These are phyloP conservation scores for Battus philenor DNA, from an alignment of 1,140 invertebrate species.

Conservation along the genomic window DNA sequence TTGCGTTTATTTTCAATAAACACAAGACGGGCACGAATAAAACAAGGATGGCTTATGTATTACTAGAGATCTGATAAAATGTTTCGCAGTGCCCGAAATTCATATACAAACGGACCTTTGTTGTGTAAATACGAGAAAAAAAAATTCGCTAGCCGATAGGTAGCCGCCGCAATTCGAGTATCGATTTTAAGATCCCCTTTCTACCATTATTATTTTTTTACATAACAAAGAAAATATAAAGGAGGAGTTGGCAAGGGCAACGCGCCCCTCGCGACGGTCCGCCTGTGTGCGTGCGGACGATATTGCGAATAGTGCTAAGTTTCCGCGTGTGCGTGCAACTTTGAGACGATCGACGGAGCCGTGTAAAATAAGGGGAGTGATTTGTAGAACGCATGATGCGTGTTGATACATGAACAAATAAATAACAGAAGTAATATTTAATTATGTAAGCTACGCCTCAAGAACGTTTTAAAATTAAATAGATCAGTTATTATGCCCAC, in stretches of 20 bases:
- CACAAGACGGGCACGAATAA: no score
- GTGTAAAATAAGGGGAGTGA: slow-evolving; percentile 62
- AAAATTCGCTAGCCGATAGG: slow-evolving; percentile 33
- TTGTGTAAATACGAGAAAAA: slow-evolving; percentile 6
- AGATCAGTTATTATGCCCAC: no score
- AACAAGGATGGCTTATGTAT: no score
- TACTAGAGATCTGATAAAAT: no score
- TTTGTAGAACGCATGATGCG: slow-evolving; percentile 31
- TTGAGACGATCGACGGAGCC: slow-evolving; percentile 64
- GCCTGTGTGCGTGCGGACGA: slow-evolving; percentile 34
- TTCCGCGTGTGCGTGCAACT: slow-evolving; percentile 44
- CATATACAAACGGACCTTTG: background rate
- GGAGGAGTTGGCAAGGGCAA: slow-evolving; percentile 66
- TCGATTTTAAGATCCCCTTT: slow-evolving; percentile 71
- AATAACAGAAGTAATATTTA: no score
- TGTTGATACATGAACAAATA: slow-evolving; percentile 34
- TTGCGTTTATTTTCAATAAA: no score
- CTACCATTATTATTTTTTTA: slow-evolving; percentile 73
- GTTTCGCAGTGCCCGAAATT: no score
- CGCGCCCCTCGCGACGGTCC: slow-evolving; percentile 39
- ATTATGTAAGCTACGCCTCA: no score
- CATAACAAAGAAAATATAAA: slow-evolving; percentile 73
- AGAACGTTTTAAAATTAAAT: no score
- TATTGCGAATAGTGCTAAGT: slow-evolving; percentile 44
- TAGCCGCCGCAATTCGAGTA: slow-evolving; percentile 51